Evolutionary conservation across 2,113 vertebrate genomes (phyloP).

Genomic region (Gadus chalcogrammus): DNA sequence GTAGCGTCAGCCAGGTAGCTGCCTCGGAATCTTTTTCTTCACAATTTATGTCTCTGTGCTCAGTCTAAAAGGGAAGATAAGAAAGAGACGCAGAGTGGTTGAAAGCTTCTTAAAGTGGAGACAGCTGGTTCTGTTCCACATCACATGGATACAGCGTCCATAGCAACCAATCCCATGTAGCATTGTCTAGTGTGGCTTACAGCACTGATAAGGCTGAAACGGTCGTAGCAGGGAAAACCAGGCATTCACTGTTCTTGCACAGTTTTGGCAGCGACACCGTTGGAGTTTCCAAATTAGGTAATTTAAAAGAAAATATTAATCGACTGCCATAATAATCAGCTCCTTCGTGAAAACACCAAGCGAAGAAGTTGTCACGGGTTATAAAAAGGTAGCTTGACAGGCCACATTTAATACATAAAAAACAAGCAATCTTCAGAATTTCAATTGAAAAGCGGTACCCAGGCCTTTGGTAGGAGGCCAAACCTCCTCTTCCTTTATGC

Average conservation of each 20-base stretch:
- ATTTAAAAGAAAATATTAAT: no score
- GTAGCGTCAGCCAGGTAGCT: no score
- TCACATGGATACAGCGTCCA: conserved; percentile 29
- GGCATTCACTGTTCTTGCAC: no score
- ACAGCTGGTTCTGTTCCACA: conserved; percentile 46
- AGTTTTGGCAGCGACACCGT: no score
- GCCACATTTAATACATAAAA: background rate
- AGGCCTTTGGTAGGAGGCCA: background rate
- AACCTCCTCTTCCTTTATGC: background rate
- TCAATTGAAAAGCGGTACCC: background rate
- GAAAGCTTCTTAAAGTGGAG: conserved; percentile 60
- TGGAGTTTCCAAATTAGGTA: no score
- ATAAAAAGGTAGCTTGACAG: background rate
- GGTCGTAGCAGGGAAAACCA: no score
- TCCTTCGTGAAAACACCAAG: background rate
- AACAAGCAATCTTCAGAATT: background rate
- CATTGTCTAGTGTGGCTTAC: background rate
- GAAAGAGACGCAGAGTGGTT: conserved; percentile 42
- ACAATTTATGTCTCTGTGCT: background rate
- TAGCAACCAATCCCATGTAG: conserved; percentile 17
- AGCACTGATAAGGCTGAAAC: background rate
- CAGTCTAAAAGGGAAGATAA: conserved; percentile 49
- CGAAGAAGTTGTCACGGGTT: no score
- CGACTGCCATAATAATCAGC: background rate
- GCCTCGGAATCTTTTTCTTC: no score